Base-by-base conservation (phyloP, 2,113 vertebrate species). In the Harpagus bidentatus region DNA sequence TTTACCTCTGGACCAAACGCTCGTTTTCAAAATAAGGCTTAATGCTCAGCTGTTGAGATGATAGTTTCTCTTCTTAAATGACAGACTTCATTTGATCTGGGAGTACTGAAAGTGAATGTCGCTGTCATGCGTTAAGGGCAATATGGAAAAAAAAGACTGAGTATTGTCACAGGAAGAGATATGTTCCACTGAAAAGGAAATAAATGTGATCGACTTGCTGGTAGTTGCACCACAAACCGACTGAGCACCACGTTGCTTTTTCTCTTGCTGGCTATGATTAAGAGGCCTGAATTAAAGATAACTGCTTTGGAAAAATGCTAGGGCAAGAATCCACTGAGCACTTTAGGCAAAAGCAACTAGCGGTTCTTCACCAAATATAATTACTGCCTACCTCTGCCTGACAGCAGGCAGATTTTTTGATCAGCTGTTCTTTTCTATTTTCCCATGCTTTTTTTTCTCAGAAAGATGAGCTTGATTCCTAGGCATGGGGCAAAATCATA, bases 111-210 rank as follows among this genome's bases (percentile, higher is more conserved):
- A 55, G 56, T 19, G 25, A 34, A 53, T 0, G 0, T 50, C 92
- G 31, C 66, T 79, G 66, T 61, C 40, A 17, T 34, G 50, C 53
- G 22, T 73, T 52, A 53, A 67, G 65, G 32, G 67, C 50, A 66
- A 63, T 28, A 65, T 63, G 78, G 81, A 47, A 79, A 78, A 69
- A 86, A 53, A 74, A 70, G 32, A 8, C 43, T 53, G 74, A 69
- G 14, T 21, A 34, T 32, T 91, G 86, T 94, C 81, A 86, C 82
- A 94, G 95, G 95, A 97, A 96, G 86, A 94, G 61, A 61, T 3
- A 17, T 4, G 42, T 82, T 59, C 69, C 81, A 31, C 70, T 87
- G 74, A 22, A 88, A 73, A 90, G 91, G 94, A 95, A 96, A 87
- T 34, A 52, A 55, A 25, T n/a, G 50, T 36, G 36, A 78, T 26